Evolutionary conservation across 1,140 invertebrate species (phyloP).

Genomic region (Vanessa tameamea): DNA sequence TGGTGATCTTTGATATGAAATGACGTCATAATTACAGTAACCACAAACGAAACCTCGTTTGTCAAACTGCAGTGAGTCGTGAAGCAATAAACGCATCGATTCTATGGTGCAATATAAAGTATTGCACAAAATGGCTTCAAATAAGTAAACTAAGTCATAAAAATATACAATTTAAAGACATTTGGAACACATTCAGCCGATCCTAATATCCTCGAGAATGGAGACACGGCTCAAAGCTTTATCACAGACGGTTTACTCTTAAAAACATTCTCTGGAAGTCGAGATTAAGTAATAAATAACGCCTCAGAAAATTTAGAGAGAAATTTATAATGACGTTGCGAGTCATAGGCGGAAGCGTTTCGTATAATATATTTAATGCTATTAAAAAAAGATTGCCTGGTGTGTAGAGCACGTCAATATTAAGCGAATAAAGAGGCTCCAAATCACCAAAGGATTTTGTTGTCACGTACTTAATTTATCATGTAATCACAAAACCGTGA

Average conservation of each 20-base stretch:
- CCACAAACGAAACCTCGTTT: too few species aligned
- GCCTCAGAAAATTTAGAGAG: conserved; percentile 68
- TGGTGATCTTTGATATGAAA: too few species aligned
- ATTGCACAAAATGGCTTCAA: background rate
- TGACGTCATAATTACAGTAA: too few species aligned
- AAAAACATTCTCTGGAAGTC: conserved; percentile 66
- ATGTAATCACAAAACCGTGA: too few species aligned
- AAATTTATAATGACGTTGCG: conserved; percentile 55
- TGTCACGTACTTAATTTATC: too few species aligned
- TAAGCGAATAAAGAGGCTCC: background rate
- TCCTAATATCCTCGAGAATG: conserved; percentile 47
- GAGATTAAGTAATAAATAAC: conserved; percentile 76
- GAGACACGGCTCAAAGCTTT: conserved; percentile 49
- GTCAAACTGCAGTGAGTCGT: too few species aligned
- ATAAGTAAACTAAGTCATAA: background rate
- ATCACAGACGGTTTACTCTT: conserved; percentile 63
- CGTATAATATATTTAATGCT: background rate
- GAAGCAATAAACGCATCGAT: too few species aligned
- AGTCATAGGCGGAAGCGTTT: conserved; percentile 43
- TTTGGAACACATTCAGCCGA: conserved; percentile 19
- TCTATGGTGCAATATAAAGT: background rate
- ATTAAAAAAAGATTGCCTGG: background rate
- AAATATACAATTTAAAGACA: conserved; percentile 16
- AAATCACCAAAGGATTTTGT: too few species aligned
- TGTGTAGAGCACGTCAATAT: too few species aligned